phyloP scores from a whole-genome alignment of 2,888 invertebrate species.

The Drosophila tanythrix region DNA sequence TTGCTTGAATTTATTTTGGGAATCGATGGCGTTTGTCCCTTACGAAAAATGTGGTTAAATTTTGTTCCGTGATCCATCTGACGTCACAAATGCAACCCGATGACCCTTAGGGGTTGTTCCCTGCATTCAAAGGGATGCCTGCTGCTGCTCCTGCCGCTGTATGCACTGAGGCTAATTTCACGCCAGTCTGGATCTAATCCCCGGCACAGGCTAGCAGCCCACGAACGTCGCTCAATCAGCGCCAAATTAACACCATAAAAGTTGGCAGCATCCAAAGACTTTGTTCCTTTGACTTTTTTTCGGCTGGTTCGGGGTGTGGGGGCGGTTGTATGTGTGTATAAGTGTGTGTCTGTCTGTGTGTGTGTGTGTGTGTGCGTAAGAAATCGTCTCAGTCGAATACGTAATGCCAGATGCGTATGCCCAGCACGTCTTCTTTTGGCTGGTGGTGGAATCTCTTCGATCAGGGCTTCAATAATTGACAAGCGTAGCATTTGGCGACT shows the following conservation, averaged over 20 bases:
- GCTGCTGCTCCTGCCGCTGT: slow-evolving; percentile 16
- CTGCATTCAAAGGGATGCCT: slow-evolving; percentile 4
- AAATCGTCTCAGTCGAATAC: slow-evolving; percentile 25
- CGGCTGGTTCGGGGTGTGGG: neutral
- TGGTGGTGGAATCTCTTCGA: slow-evolving; percentile 63
- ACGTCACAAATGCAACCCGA: slow-evolving; percentile 48
- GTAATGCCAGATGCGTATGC: slow-evolving; percentile 59
- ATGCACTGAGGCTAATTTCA: slow-evolving; percentile 58
- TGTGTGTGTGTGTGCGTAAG: slow-evolving; percentile 11
- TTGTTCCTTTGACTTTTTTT: slow-evolving; percentile 36
- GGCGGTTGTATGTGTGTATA: neutral
- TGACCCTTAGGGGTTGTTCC: slow-evolving; percentile 46
- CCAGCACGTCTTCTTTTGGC: slow-evolving; percentile 59
- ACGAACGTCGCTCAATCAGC: slow-evolving; percentile 71
- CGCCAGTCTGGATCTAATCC: slow-evolving; percentile 60
- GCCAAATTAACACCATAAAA: slow-evolving; percentile 79
- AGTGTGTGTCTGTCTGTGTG: neutral
- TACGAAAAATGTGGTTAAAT: slow-evolving; percentile 17
- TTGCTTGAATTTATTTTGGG: neutral
- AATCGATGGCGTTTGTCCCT: slow-evolving; percentile 14
- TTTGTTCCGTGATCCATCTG: slow-evolving; percentile 31
- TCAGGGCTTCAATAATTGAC: slow-evolving; percentile 65
- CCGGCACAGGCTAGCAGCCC: slow-evolving; percentile 30
- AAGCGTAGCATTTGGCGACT: slow-evolving; percentile 64
- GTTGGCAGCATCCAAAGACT: slow-evolving; percentile 58